Base-by-base conservation (phyloP, 2,113 vertebrate genomes). In the Platanista minor region DNA sequence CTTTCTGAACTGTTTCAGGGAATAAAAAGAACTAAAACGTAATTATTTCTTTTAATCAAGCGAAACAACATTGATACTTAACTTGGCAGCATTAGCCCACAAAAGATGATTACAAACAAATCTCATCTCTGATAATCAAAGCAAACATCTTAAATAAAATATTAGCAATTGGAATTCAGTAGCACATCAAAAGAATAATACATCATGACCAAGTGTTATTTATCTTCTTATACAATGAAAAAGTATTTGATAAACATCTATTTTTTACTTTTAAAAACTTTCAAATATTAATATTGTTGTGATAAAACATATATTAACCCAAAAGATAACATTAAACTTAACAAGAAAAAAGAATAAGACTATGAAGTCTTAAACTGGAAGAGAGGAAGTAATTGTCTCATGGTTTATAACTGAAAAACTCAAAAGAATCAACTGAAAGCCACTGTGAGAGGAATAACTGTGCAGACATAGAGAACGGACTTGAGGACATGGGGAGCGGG, bases 31-130 rank as follows among this genome's bases (percentile, higher is more conserved):
- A 87, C 49, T 67, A 88, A 97, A 95, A 80, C 52, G 89, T 96
- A 96, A 83, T 95, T 92, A 94, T 90, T 96, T 91, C 29, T 90
- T 95, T 94, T 95, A 88, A 97, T 95, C 67, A 94, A 91, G 18
- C 29, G 52, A 59, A 75, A 81, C 84, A 84, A 93, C 67, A 88
- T 71, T 88, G 88, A 81, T 86, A 74, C 29, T 36, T 77, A 91
- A 97, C 33, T 93, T 94, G 36, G 52, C 31, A 77, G 86, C 46
- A n/a, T 33, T 59, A 93, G 61, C 5, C 43, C 27, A 11, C 72
- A 77, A 94, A 96, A 93, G 43, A 91, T 88, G 91, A 84, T 93
- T 93, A 78, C 25, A 88, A 97, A 87, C 11, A 78, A 96, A 84
- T 86, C 86, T 93, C 67, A 94, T 71, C 91, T 94, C 46, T 93